Evolutionary conservation across 2,888 invertebrate genomes (phyloP), one percentile per base, ranked within the genome.

Genomic region (Axea sp.): DNA sequence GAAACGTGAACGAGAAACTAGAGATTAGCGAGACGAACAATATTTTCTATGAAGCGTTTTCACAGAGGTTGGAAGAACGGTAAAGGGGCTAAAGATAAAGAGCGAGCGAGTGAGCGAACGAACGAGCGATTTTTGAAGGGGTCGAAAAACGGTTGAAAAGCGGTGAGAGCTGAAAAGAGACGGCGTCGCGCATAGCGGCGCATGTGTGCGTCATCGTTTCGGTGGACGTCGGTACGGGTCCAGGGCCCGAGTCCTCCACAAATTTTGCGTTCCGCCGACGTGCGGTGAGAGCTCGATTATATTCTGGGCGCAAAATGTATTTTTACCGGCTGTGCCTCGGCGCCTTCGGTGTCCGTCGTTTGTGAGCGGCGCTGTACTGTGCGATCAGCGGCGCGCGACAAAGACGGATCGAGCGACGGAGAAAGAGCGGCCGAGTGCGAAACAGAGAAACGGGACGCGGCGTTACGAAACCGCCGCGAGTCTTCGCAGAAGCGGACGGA

Each of bases 231-330:
- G 3, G 51, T n/a, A n/a, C 14, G 28, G 41, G 15, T 19, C 31
- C 41, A 12, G 41, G 41, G 57, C 31, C 49, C 43, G 24, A 26
- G 43, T 53, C 43, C 53, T 19, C 9, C 26, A 35, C 26, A 41
- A 65, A 65, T 43, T 41, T 65, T 8, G 37, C 35, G 24, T 28
- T 1, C 9, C 17, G 22, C 8, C 8, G 22, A 12, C 9, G 43
- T 8, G 53, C 15, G 45, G 17, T n/a, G 15, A 33, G 57, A 81
- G 82, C 82, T 82, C 80, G 82, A 81, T 82, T 68, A 68, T 82
- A 82, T 82, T 82, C 82, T 81, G 82, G 82, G 80, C 82, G 81
- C 81, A 80, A 79, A 67, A 81, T 82, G 80, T 82, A 82, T 82
- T 82, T 82, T 82, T 82, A 82, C 79, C 80, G 76, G 78, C 73